phyloP scores from a whole-genome alignment of 2,797 vertebrate species.

The Neosilurus mollespiculum region DNA sequence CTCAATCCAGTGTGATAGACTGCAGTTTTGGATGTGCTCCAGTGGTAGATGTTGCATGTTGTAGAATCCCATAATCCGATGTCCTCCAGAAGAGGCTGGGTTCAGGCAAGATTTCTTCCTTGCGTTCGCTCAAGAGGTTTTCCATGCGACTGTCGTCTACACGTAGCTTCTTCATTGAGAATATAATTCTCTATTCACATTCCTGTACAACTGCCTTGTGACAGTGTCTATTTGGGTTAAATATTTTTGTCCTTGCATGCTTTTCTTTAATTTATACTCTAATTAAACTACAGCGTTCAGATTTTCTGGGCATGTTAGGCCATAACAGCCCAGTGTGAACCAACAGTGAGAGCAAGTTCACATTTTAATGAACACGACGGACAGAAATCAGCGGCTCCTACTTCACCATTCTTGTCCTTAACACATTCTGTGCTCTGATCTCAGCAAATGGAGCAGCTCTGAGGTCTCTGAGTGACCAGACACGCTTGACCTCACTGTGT shows the following conservation, averaged over 20 bases:
- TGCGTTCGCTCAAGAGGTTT: neutral
- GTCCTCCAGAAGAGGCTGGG: neutral
- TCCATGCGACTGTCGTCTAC: neutral
- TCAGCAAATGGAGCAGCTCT: neutral
- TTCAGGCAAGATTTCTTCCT: neutral
- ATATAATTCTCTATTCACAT: neutral
- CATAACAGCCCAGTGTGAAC: neutral
- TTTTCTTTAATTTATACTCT: neutral
- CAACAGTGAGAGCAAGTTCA: neutral
- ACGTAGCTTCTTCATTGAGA: neutral
- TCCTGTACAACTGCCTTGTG: neutral
- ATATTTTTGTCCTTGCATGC: neutral
- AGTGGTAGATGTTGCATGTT: neutral
- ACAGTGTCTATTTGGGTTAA: neutral
- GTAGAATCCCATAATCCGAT: neutral
- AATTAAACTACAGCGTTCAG: neutral
- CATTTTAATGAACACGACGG: neutral
- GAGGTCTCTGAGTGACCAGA: neutral
- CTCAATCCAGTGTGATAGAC: neutral
- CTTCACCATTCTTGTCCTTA: neutral
- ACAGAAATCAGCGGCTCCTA: neutral
- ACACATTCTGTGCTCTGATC: constrained; percentile 1
- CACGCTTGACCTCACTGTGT: neutral
- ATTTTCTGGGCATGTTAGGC: neutral
- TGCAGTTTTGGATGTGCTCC: neutral